phyloP scores from a whole-genome alignment of 2,888 invertebrate genomes.

The Cheiracanthium punctorium region DNA sequence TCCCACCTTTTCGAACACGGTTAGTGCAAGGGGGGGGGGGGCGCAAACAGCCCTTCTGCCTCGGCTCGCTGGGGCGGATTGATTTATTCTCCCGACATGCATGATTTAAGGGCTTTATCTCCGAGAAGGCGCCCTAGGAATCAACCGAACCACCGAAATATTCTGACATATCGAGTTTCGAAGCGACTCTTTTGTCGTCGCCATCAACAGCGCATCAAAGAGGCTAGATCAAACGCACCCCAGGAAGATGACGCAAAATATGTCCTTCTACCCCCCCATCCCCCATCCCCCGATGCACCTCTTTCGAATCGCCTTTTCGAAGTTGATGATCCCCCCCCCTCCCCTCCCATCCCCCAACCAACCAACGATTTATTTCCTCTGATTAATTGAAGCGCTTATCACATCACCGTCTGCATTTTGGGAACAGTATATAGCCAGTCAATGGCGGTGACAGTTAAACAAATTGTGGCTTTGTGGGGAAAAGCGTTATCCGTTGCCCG shows the following conservation, averaged over 20 bases:
- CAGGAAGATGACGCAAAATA: too few relatives aligned
- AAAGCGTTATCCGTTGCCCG: neutral
- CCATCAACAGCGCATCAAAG: neutral
- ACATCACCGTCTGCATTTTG: neutral
- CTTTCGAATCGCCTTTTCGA: neutral
- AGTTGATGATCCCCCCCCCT: neutral
- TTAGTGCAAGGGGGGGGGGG: too few relatives aligned
- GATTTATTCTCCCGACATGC: neutral
- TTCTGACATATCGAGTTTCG: conserved; percentile 14
- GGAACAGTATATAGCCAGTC: neutral
- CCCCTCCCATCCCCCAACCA: neutral
- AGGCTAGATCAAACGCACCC: neutral
- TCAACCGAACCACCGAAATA: conserved; percentile 1
- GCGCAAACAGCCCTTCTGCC: neutral
- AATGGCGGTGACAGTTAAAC: conserved; percentile 4
- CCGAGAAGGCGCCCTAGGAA: neutral
- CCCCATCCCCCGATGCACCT: neutral
- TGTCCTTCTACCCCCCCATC: neutral
- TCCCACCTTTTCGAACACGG: too few relatives aligned
- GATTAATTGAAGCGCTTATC: conserved; percentile 6
- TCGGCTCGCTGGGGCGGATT: neutral
- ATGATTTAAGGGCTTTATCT: conserved; percentile 15
- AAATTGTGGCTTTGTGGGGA: neutral
- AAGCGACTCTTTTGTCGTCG: neutral
- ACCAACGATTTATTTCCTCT: neutral